These are phyloP conservation scores for Conus canariensis DNA, from an alignment of 2,888 invertebrate species.

Conservation along the genomic window DNA sequence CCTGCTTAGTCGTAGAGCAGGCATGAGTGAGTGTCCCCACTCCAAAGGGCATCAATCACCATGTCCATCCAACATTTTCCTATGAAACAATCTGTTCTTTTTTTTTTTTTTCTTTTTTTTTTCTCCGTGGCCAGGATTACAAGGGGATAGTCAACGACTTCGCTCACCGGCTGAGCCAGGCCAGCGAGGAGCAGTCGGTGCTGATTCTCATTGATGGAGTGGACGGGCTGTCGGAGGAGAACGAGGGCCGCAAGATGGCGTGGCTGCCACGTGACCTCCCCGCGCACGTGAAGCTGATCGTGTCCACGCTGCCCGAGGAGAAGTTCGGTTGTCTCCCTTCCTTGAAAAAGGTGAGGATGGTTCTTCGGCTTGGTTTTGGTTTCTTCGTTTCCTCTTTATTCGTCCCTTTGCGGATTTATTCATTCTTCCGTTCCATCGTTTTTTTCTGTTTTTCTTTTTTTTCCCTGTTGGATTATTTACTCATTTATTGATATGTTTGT, in stretches of 20 bases:
- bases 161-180: conserved; percentile 58
- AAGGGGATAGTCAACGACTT: conserved; percentile 74
- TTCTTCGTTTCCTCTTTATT: neutral
- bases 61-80: too few species aligned
- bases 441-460: neutral
- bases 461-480: neutral
- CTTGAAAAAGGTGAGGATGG: conserved; percentile 20
- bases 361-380: neutral
- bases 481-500: neutral
- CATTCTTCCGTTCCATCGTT: neutral
- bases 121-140: conserved; percentile 63
- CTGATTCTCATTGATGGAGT: conserved; percentile 89
- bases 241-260: conserved; percentile 83
- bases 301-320: conserved; percentile 72
- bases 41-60: too few species aligned
- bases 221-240: conserved; percentile 82
- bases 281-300: conserved; percentile 87
- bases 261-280: conserved; percentile 90
- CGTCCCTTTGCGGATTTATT: neutral
- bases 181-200: conserved; percentile 76
- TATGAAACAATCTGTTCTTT: too few species aligned
- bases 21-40: too few species aligned
- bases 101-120: too few species aligned
- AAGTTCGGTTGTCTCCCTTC: conserved; percentile 63
- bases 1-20: too few species aligned